Evolutionary conservation across 2,797 vertebrate genomes (phyloP).

Genomic region (Channallabes apus): DNA sequence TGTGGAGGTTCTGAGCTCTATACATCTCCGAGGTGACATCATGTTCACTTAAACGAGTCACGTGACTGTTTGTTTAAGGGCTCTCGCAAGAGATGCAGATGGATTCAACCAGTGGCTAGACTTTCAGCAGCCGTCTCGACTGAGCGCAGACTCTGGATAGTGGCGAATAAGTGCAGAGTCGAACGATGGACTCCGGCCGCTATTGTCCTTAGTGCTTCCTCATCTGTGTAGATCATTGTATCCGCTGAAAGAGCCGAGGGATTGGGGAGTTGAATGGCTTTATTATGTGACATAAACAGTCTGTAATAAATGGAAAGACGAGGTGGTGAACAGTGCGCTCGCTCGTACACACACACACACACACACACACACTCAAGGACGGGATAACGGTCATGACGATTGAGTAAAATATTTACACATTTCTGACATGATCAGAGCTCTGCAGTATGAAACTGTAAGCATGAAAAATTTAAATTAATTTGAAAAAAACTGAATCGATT

Average conservation of each 20-base stretch:
- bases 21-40: background rate
- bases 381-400: background rate
- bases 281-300: slow-evolving; percentile 71
- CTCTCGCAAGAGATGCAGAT: background rate
- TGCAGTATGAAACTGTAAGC: background rate
- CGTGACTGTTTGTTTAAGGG: background rate
- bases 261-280: slow-evolving; percentile 71
- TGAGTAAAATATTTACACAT: background rate
- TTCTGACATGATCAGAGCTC: background rate
- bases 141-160: background rate
- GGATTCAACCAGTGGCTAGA: background rate
- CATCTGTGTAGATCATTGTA: slow-evolving; percentile 75
- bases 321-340: slow-evolving; percentile 62
- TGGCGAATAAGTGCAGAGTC: background rate
- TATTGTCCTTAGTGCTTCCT: slow-evolving; percentile 62
- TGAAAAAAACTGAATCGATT: too few relatives aligned
- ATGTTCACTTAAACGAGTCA: too few relatives aligned
- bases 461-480: too few relatives aligned
- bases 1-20: background rate
- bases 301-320: slow-evolving; percentile 69
- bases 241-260: slow-evolving; percentile 43
- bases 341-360: background rate
- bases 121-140: background rate
- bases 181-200: slow-evolving; percentile 21
- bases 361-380: background rate